phyloP scores from a whole-genome alignment of 2,888 invertebrate species.

The Parnassius glacialis region DNA sequence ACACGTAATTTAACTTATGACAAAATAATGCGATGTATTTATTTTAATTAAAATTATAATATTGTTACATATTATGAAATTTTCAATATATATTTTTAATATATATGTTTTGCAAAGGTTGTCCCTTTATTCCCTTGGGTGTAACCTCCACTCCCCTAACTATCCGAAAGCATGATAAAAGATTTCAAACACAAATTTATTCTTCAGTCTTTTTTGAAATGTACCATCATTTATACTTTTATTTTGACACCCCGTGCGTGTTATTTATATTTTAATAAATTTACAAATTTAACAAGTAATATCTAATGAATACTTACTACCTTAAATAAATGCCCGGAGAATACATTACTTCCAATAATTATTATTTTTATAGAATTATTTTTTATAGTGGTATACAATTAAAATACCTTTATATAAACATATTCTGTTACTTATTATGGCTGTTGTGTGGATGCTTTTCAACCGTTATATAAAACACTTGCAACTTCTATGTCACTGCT shows the following conservation, averaged over 20 bases:
- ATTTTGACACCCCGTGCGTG: too few relatives aligned
- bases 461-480: neutral
- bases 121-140: slow-evolving; percentile 45
- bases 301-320: too few relatives aligned
- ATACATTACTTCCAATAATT: too few relatives aligned
- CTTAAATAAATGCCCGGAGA: too few relatives aligned
- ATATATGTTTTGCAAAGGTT: slow-evolving; percentile 45
- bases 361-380: too few relatives aligned
- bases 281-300: too few relatives aligned
- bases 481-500: slow-evolving; percentile 6
- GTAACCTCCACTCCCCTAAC: slow-evolving; percentile 20
- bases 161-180: slow-evolving; percentile 10
- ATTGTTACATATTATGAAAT: slow-evolving; percentile 42
- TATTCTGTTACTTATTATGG: too few relatives aligned
- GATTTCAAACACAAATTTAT: slow-evolving; percentile 3
- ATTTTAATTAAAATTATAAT: slow-evolving; percentile 35
- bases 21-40: slow-evolving; percentile 33
- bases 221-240: too few relatives aligned
- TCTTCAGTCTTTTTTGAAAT: neutral
- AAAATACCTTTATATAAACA: too few relatives aligned
- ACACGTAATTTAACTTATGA: slow-evolving; percentile 34
- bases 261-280: too few relatives aligned
- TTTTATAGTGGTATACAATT: too few relatives aligned
- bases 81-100: slow-evolving; percentile 45
- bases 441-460: too few relatives aligned